Evolutionary conservation across 2,888 invertebrate species (phyloP), one percentile per base, ranked within the genome.

Genomic region (Pelosia muscerda): DNA sequence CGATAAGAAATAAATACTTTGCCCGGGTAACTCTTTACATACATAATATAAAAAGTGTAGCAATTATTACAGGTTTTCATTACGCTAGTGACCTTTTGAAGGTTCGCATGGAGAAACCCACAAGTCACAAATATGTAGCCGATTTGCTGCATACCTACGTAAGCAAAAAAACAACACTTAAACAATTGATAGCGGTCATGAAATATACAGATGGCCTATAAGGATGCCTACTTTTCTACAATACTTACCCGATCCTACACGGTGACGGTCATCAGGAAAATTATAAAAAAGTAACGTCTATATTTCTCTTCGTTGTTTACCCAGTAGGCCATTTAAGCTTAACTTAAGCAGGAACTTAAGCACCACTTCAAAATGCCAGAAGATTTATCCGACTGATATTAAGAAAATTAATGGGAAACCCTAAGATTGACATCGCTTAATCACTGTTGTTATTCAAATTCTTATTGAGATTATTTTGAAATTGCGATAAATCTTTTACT

Each of bases 331-430:
- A n/a, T n/a, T n/a, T 2, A 49, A 49, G n/a, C n/a, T 9, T n/a
- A 49, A 49, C n/a, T 49, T 49, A n/a, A 49, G n/a, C 49, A 49
- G 49, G 49, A 49, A n/a, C n/a, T 49, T 49, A 49, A n/a, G n/a
- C 49, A 49, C 49, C n/a, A 19, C 49, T 49, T 49, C 1, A n/a
- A 49, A 49, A 49, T 49, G 9, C 19, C 49, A n/a, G 49, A 8
- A n/a, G 49, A 49, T 49, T n/a, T n/a, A 49, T 49, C 19, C 49
- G 9, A 49, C n/a, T n/a, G n/a, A 49, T 49, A n/a, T 9, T 49
- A 49, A 49, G n/a, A 49, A 49, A 49, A 49, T 8, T 49, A 9
- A 49, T 6, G 49, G 49, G 49, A 49, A 49, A n/a, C 49, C 49
- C 19, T 49, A 15, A n/a, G 19, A 49, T 49, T 19, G 49, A 9